phyloP scores from a whole-genome alignment of 2,888 invertebrate species.

The Reticulitermes lucifugus region DNA sequence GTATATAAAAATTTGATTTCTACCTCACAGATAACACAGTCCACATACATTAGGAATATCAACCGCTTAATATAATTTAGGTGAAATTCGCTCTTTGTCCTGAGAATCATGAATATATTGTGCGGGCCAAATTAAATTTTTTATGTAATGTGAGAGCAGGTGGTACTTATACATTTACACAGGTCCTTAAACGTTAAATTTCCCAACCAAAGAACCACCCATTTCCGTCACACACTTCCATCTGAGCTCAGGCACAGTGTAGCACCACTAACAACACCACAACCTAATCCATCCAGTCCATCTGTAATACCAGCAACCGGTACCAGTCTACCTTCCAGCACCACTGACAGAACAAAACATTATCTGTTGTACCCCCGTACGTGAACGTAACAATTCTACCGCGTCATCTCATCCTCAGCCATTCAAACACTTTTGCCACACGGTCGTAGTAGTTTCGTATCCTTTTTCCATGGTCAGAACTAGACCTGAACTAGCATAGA shows the following conservation, averaged over 20 bases:
- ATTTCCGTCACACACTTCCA: not conserved
- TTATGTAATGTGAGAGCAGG: no score
- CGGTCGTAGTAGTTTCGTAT: constrained; percentile 13
- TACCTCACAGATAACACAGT: no score
- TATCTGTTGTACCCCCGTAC: not conserved
- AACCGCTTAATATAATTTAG: no score
- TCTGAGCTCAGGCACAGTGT: not conserved
- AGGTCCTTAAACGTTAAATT: not conserved
- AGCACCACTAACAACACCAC: constrained; percentile 2
- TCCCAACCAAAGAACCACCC: not conserved
- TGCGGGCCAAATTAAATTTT: no score
- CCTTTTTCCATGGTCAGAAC: constrained; percentile 26
- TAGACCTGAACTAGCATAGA: constrained; percentile 21
- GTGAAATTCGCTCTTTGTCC: no score
- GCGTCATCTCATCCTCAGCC: not conserved
- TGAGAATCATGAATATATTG: no score
- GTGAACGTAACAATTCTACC: not conserved
- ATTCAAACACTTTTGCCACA: not conserved
- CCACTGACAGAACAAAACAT: not conserved
- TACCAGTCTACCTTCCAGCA: not conserved
- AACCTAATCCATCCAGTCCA: constrained; percentile 14
- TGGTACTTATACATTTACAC: not conserved
- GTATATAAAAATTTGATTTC: no score
- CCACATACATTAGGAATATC: no score
- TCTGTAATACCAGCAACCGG: not conserved